Conservation (phyloP, 2,888 invertebrate species). For the Pinctada fucata region DNA sequence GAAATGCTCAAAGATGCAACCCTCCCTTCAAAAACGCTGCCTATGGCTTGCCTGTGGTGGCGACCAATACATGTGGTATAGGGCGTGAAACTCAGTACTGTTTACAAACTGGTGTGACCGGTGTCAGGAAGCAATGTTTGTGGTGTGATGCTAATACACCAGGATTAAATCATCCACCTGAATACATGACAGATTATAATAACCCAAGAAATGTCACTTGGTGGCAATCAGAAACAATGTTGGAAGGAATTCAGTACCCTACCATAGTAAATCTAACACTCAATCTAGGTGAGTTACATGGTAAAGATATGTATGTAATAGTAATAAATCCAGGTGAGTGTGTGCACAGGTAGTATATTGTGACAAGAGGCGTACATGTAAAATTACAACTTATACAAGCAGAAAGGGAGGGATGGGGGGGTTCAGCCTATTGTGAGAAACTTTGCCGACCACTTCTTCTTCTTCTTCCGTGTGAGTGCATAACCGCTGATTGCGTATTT, state of each 20-base stretch:
- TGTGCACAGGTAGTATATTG: too few relatives aligned
- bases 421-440: too few relatives aligned
- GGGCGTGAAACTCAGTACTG: slow-evolving; percentile 84
- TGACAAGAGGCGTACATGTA: too few relatives aligned
- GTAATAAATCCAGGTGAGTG: too few relatives aligned
- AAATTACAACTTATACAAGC: too few relatives aligned
- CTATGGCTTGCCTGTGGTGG: slow-evolving; percentile 91
- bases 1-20: slow-evolving; percentile 87
- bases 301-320: too few relatives aligned
- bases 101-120: slow-evolving; percentile 88
- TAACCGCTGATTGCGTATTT: too few relatives aligned
- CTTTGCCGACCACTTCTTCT: too few relatives aligned
- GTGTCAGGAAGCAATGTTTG: slow-evolving; percentile 82
- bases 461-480: too few relatives aligned
- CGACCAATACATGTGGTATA: slow-evolving; percentile 97
- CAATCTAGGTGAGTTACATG: slow-evolving; percentile 83
- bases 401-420: too few relatives aligned
- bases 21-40: slow-evolving; percentile 98
- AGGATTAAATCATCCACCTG: slow-evolving; percentile 83
- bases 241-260: slow-evolving; percentile 93
- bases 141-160: slow-evolving; percentile 82
- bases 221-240: slow-evolving; percentile 89
- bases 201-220: slow-evolving; percentile 81
- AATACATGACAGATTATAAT: slow-evolving; percentile 93
- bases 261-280: slow-evolving; percentile 95